Percentiles rank a stretch among this genome's conserved stretches.
These are phyloP conservation scores for Drosophila buzzatii DNA, from an alignment of 2,888 invertebrate genomes.

Conservation along the genomic window DNA sequence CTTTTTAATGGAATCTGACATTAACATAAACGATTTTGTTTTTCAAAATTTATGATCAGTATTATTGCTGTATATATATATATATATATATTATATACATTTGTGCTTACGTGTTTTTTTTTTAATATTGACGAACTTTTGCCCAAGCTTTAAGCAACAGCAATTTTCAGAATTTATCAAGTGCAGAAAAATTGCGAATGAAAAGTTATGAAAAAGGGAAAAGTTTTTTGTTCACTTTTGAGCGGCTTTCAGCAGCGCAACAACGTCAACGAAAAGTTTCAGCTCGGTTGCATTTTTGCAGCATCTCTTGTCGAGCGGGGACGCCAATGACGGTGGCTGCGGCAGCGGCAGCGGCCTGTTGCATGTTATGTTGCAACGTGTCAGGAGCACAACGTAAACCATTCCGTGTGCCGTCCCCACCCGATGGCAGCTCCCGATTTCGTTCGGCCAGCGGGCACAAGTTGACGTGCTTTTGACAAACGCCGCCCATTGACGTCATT, in stretches of 20 bases:
- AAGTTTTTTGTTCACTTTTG: conserved; percentile 25
- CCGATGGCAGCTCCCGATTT: conserved; percentile 4
- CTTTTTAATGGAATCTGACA: too few relatives aligned
- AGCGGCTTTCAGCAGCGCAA: conserved; percentile 27
- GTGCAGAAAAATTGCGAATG: conserved; percentile 6
- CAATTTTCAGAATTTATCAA: not conserved
- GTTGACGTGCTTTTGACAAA: conserved; percentile 49
- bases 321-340: conserved; percentile 31
- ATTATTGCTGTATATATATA: too few relatives aligned
- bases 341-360: conserved; percentile 65
- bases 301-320: conserved; percentile 32
- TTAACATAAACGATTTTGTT: too few relatives aligned
- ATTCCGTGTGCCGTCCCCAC: conserved; percentile 3
- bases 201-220: conserved; percentile 21
- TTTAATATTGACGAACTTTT: not conserved
- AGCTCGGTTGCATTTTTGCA: conserved; percentile 47
- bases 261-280: conserved; percentile 38
- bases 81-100: not conserved
- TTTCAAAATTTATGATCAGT: too few relatives aligned
- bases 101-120: not conserved
- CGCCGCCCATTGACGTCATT: conserved; percentile 59
- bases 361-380: conserved; percentile 72
- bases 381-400: conserved; percentile 52
- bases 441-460: conserved; percentile 1
- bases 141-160: not conserved